Evolutionary conservation across 2,113 vertebrate species (phyloP).

Genomic region (Lontra canadensis): DNA sequence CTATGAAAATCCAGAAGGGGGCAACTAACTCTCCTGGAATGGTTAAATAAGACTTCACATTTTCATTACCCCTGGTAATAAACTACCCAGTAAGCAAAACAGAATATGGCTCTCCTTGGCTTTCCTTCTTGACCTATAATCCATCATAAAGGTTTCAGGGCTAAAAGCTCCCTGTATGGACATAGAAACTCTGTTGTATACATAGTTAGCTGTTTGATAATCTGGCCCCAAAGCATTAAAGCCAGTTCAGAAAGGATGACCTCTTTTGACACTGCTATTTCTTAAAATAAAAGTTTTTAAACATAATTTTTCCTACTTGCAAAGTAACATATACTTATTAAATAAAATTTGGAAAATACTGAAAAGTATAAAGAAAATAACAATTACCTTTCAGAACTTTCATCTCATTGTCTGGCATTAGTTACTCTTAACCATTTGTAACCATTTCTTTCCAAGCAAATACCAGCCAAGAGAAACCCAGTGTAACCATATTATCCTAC

Average conservation of each 20-base stretch:
- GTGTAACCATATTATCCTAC: not conserved
- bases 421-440: not conserved
- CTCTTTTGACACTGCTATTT: not conserved
- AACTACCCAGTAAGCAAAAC: not conserved
- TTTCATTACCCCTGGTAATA: not conserved
- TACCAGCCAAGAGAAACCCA: not conserved
- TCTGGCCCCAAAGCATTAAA: not conserved
- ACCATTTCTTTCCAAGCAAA: conserved; percentile 41
- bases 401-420: not conserved
- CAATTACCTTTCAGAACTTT: not conserved
- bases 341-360: conserved; percentile 5
- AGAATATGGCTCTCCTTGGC: not conserved
- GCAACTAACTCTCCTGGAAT: not conserved
- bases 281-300: not conserved
- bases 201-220: not conserved
- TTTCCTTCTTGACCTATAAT: not conserved
- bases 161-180: not conserved
- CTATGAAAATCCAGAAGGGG: not conserved
- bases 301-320: not conserved
- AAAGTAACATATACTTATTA: not conserved
- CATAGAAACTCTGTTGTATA: not conserved
- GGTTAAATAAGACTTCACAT: not conserved
- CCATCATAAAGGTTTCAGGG: not conserved
- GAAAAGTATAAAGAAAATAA: not conserved
- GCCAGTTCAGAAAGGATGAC: not conserved